A percentile compares a stretch with the other conserved stretches of the same genome.
Conservation (phyloP, 2,888 invertebrate genomes). For the Stegophylla sp. region DNA sequence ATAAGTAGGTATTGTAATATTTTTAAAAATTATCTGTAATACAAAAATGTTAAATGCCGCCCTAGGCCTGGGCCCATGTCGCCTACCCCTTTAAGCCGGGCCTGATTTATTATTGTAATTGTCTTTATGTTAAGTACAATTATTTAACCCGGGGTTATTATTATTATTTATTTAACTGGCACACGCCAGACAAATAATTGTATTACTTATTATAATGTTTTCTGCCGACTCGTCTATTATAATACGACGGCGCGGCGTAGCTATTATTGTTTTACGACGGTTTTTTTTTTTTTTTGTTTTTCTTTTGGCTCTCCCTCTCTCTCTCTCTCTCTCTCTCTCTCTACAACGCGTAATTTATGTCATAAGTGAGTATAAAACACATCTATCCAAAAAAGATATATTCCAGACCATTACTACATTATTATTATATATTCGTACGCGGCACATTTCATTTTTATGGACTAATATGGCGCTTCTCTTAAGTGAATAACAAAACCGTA, state of each 20-base stretch:
- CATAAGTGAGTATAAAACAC: conserved; percentile 7
- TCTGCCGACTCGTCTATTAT: conserved; percentile 9
- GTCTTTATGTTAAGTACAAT: conserved; percentile 32
- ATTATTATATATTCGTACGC: conserved; percentile 11
- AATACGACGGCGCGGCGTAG: too few species aligned
- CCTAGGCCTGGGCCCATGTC: too few species aligned
- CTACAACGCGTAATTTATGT: conserved; percentile 22
- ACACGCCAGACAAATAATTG: conserved; percentile 27
- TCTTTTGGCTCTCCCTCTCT: conserved; percentile 13
- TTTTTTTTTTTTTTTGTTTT: conserved; percentile 19
- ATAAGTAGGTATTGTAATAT: too few species aligned
- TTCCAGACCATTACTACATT: too few species aligned
- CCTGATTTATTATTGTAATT: too few species aligned
- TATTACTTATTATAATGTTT: conserved; percentile 35
- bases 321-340: too few species aligned
- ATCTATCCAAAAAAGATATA: conserved; percentile 32
- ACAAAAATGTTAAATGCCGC: too few species aligned
- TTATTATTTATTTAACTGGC: conserved; percentile 33
- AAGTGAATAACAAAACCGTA: conserved; percentile 21
- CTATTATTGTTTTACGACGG: conserved; percentile 12
- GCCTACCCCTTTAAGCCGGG: too few species aligned
- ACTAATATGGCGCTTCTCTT: conserved; percentile 10
- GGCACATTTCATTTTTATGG: conserved; percentile 18
- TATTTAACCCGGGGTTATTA: too few species aligned
- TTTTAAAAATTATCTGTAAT: too few species aligned